Base-by-base conservation (phyloP, 2,888 invertebrate species). In the Eretmocerus hayati region DNA sequence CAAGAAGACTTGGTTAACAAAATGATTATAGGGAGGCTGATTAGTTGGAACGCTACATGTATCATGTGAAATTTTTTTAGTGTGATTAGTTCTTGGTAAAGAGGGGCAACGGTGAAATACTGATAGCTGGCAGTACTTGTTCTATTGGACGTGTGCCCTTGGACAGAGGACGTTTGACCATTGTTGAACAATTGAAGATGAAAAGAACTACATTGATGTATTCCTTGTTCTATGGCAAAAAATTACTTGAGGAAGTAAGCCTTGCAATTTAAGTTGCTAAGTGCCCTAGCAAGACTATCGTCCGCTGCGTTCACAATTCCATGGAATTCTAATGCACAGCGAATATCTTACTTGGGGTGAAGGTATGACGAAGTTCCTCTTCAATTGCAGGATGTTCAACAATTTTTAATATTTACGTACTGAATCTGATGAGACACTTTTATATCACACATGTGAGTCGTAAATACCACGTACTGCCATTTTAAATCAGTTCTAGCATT, bases 21-120 rank as follows among this genome's bases (percentile, higher is more conserved):
- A 60, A 59, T 50, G 57, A 58, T 64, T 61, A 61, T 60, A 62
- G 62, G 62, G 60, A 65, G 60, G 62, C 64, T 66, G 65, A 62
- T 62, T 62, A 61, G 59, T 65, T 60, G 58, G 62, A 60, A 62
- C 60, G 59, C 60, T 68, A 66, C 63, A 61, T 69, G 67, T 69
- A 67, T 65, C 64, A 69, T 69, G 67, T 66, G 65, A 61, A 52
- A 65, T 62, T 67, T 67, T 63, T 62, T 67, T 66, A 62, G 66
- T 67, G 65, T 67, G 66, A 69, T 69, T 68, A 69, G 67, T 69
- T 69, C 67, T 67, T 69, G 59, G 58, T 63, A 63, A 65, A 60
- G 48, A 55, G 54, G 56, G 57, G 62, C 60, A 58, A 58, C 60
- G 61, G 59, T 64, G 59, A 63, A 59, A 58, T 63, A 44, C 60